Conservation (phyloP, 2,888 invertebrate species). For the Noctua pronuba region DNA sequence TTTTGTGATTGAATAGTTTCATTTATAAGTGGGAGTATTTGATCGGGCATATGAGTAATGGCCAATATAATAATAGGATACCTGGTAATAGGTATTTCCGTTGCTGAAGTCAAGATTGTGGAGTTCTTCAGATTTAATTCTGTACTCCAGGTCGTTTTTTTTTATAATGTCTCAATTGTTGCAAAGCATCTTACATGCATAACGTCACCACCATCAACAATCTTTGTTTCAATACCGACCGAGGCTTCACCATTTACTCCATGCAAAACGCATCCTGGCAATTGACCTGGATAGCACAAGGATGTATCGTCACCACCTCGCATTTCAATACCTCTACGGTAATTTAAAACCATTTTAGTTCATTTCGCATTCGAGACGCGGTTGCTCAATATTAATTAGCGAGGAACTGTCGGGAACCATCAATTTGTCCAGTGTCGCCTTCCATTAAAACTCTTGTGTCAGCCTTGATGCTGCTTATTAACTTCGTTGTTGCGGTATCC, state of each 20-base stretch:
- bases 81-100: not conserved
- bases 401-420: slow-evolving; percentile 59
- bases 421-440: slow-evolving; percentile 67
- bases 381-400: slow-evolving; percentile 62
- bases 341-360: slow-evolving; percentile 35
- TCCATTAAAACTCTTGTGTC: slow-evolving; percentile 38
- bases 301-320: slow-evolving; percentile 27
- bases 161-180: not conserved
- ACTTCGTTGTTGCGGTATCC: slow-evolving; percentile 25
- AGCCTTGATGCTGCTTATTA: slow-evolving; percentile 41
- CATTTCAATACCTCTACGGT: slow-evolving; percentile 17
- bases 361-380: slow-evolving; percentile 38
- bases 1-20: slow-evolving; percentile 42
- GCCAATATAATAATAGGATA: not conserved
- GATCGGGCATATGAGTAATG: slow-evolving; percentile 13
- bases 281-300: slow-evolving; percentile 43
- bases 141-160: not conserved
- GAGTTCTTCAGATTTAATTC: not conserved
- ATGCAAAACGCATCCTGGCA: slow-evolving; percentile 45
- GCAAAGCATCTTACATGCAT: not conserved
- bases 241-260: not conserved
- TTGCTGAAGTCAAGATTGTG: not conserved
- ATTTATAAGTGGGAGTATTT: slow-evolving; percentile 15
- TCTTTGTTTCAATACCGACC: slow-evolving; percentile 5
- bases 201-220: not conserved